Percentiles rank a stretch among this genome's conserved stretches.
These are phyloP conservation scores for Macaria notata DNA, from an alignment of 2,888 invertebrate species.

Conservation along the genomic window DNA sequence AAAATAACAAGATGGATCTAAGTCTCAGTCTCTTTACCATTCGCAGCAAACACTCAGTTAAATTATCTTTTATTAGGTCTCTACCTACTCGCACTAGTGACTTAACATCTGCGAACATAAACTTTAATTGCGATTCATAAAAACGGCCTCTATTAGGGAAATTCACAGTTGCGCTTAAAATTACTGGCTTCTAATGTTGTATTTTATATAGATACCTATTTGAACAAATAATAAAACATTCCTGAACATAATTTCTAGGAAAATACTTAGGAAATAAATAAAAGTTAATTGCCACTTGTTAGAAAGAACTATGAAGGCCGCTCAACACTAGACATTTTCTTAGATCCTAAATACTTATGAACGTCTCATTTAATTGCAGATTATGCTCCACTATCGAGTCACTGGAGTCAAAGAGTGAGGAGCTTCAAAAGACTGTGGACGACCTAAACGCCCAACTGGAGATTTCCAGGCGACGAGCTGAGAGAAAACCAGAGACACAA, in stretches of 20 bases:
- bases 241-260: too few species aligned
- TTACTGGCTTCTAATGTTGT: too few species aligned
- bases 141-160: too few species aligned
- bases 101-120: slow-evolving; percentile 2
- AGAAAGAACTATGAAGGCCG: too few species aligned
- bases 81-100: too few species aligned
- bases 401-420: slow-evolving; percentile 92
- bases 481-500: slow-evolving; percentile 67
- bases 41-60: slow-evolving; percentile 1
- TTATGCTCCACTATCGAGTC: slow-evolving; percentile 89
- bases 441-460: slow-evolving; percentile 86
- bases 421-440: slow-evolving; percentile 90
- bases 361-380: slow-evolving; percentile 59
- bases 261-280: too few species aligned
- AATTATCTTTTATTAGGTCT: slow-evolving; percentile 11
- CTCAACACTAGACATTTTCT: too few species aligned
- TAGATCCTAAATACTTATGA: too few species aligned
- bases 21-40: slow-evolving; percentile 3
- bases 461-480: slow-evolving; percentile 81
- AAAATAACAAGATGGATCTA: slow-evolving; percentile 2
- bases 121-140: not conserved
- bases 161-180: too few species aligned
- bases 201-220: too few species aligned
- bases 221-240: too few species aligned
- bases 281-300: too few species aligned